A percentile compares a stretch with the other conserved stretches of the same genome.
Evolutionary conservation across 2,113 vertebrate genomes (phyloP).

Genomic region (Poecilia latipinna): DNA sequence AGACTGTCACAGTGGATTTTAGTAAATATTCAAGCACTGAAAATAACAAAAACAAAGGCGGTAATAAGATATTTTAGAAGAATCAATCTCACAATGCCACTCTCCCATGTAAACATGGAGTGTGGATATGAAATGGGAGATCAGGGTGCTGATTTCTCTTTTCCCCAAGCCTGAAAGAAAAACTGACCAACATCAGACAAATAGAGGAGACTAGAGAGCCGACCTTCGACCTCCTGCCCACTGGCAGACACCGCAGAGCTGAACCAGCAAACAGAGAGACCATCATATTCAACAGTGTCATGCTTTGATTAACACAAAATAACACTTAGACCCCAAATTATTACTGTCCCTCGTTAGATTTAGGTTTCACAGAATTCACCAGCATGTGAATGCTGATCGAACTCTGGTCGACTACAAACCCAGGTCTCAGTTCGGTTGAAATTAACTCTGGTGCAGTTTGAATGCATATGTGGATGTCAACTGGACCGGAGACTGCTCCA

Average conservation of each 20-base stretch:
- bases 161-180: too few relatives aligned
- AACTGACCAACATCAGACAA: background rate
- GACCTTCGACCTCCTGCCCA: background rate
- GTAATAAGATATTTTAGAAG: background rate
- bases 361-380: background rate
- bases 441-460: too few relatives aligned
- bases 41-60: background rate
- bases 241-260: background rate
- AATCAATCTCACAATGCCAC: background rate
- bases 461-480: too few relatives aligned
- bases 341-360: background rate
- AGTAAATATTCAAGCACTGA: background rate
- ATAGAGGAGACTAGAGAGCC: background rate
- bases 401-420: too few relatives aligned
- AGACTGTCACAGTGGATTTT: background rate
- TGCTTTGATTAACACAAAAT: too few relatives aligned
- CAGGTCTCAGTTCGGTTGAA: too few relatives aligned
- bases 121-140: background rate
- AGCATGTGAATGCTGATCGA: background rate
- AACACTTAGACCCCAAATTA: background rate
- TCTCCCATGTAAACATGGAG: background rate
- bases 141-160: background rate
- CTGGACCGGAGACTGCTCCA: too few relatives aligned
- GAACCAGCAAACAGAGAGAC: background rate
- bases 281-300: too few relatives aligned